A percentile compares a stretch with the other conserved stretches of the same genome.
Evolutionary conservation across 2,113 vertebrate species (phyloP).

Genomic region (Promerops cafer): DNA sequence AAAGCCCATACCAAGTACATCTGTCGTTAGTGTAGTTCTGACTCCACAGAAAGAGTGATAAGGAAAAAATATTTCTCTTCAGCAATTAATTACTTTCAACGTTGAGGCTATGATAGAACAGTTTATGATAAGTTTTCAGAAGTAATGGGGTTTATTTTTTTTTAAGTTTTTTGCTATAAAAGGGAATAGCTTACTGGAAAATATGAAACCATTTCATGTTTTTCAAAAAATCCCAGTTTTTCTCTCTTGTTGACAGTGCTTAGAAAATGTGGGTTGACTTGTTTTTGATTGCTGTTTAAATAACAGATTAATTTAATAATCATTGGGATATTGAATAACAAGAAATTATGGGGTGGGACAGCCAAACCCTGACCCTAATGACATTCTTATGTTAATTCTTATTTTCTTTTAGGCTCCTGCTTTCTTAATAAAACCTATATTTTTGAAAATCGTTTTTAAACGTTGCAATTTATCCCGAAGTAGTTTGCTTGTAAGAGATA

Average conservation of each 20-base stretch:
- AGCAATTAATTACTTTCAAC: neutral
- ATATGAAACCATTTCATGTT: slow-evolving; percentile 40
- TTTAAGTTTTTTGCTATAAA: neutral
- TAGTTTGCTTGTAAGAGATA: slow-evolving; percentile 25
- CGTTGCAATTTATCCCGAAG: slow-evolving; percentile 25
- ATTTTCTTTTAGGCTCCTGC: slow-evolving; percentile 78
- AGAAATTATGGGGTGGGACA: slow-evolving; percentile 66
- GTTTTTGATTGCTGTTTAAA: slow-evolving; percentile 70
- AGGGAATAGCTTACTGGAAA: slow-evolving; percentile 38
- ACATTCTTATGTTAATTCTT: slow-evolving; percentile 80
- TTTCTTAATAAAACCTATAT: slow-evolving; percentile 78
- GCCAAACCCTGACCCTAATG: slow-evolving; percentile 77
- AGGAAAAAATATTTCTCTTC: neutral
- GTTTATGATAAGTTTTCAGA: neutral
- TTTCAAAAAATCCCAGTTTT: slow-evolving; percentile 25
- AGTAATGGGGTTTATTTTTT: neutral
- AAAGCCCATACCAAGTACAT: neutral
- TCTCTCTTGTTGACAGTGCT: slow-evolving; percentile 65
- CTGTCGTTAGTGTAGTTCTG: neutral
- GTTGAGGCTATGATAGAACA: neutral
- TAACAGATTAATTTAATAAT: slow-evolving; percentile 83
- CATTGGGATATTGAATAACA: slow-evolving; percentile 70
- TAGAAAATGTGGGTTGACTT: slow-evolving; percentile 69
- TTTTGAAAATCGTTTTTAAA: slow-evolving; percentile 72
- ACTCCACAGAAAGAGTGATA: neutral